Evolutionary conservation across 2,888 invertebrate species (phyloP).

Genomic region (Caenorhabditis imperialis): DNA sequence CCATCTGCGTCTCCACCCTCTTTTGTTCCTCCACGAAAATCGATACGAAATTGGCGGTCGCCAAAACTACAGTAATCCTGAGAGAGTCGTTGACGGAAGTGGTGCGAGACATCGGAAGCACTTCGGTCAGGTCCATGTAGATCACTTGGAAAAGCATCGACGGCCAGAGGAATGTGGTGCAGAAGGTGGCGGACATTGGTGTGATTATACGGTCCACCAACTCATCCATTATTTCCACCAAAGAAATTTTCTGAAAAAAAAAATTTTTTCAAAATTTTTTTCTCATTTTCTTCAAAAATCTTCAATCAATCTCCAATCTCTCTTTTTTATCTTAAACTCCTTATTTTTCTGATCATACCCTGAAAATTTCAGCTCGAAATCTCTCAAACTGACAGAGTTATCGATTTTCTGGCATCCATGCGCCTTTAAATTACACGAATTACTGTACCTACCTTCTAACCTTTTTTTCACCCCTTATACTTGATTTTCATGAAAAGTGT

Average conservation of each 20-base stretch:
- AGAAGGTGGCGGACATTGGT: constrained; percentile 31
- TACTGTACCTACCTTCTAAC: too few species aligned
- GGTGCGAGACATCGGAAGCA: constrained; percentile 35
- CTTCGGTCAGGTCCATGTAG: constrained; percentile 46
- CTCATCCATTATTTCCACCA: constrained; percentile 43
- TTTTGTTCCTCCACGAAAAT: constrained; percentile 34
- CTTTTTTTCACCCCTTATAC: too few species aligned
- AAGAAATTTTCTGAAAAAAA: constrained; percentile 42
- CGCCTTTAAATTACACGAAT: too few species aligned
- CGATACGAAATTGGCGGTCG: constrained; percentile 41
- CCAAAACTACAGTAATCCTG: constrained; percentile 36
- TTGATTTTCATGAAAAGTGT: too few species aligned
- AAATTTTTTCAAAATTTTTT: constrained; percentile 6
- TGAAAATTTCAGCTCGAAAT: too few species aligned
- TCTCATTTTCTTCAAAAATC: too few species aligned
- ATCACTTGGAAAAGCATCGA: constrained; percentile 46
- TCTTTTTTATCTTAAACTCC: too few species aligned
- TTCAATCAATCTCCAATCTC: too few species aligned
- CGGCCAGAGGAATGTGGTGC: constrained; percentile 27
- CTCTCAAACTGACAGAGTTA: too few species aligned
- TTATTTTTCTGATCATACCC: too few species aligned
- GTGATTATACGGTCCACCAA: constrained; percentile 35
- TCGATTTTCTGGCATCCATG: too few species aligned
- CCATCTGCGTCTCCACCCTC: constrained; percentile 18
- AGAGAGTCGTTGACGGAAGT: constrained; percentile 44